Conservation (phyloP, 2,113 vertebrate species). For the Notechis scutatus region DNA sequence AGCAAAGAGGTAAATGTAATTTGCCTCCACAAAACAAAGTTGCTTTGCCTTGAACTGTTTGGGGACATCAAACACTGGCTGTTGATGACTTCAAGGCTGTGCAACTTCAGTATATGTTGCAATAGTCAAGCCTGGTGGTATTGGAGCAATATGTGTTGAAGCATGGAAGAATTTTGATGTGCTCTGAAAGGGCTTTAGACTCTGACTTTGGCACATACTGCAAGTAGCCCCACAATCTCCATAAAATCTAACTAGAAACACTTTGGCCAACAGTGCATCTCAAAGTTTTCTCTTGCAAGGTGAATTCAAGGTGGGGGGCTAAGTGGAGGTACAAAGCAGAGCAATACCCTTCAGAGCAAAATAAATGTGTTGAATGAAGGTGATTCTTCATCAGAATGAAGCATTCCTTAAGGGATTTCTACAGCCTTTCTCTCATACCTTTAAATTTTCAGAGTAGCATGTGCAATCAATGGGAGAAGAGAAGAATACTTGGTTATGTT, state of each 20-base stretch:
- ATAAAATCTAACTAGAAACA: not conserved
- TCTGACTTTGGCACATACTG: not conserved
- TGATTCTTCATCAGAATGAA: not conserved
- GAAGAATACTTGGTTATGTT: not conserved
- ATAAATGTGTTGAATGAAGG: not conserved
- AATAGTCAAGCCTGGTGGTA: not conserved
- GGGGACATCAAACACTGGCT: not conserved
- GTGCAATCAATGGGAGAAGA: not conserved
- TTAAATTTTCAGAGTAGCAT: not conserved
- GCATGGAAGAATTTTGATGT: not conserved
- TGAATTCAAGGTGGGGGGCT: not conserved
- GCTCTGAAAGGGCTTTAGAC: not conserved
- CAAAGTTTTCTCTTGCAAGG: not conserved
- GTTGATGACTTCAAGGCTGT: not conserved
- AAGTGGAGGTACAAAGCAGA: not conserved
- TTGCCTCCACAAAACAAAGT: not conserved
- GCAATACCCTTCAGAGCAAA: not conserved
- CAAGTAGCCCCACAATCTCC: not conserved
- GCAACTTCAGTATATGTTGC: not conserved
- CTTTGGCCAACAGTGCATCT: not conserved
- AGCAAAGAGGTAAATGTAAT: not conserved
- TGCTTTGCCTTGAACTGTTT: not conserved
- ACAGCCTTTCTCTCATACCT: not conserved
- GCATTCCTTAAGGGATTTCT: not conserved
- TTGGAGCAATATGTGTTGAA: not conserved